These are phyloP conservation scores for Rhogogaster chlorosoma DNA, from an alignment of 2,888 invertebrate species.

Conservation along the genomic window DNA sequence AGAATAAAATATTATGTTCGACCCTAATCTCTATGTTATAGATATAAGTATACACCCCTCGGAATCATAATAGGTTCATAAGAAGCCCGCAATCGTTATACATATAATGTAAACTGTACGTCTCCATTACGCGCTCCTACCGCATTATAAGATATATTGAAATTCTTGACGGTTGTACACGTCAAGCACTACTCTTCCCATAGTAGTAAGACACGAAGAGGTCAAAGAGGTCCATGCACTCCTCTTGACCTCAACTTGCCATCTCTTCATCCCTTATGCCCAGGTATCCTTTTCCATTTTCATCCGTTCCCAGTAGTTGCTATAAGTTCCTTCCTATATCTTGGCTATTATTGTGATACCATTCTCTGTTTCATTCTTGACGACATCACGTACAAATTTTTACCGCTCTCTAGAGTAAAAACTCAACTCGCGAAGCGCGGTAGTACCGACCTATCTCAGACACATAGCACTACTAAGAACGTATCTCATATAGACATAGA, in stretches of 20 bases:
- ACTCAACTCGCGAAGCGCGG: too few relatives aligned
- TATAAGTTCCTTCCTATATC: background rate
- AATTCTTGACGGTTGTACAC: slow-evolving; percentile 35
- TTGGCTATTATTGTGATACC: background rate
- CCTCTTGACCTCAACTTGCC: slow-evolving; percentile 24
- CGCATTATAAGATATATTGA: slow-evolving; percentile 39
- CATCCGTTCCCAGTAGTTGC: background rate
- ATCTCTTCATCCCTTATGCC: background rate
- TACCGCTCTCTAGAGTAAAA: too few relatives aligned
- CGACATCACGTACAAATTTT: background rate
- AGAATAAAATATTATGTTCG: too few relatives aligned
- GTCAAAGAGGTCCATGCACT: slow-evolving; percentile 31
- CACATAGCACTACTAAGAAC: too few relatives aligned
- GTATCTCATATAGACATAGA: too few relatives aligned
- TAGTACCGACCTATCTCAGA: too few relatives aligned
- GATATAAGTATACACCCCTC: background rate
- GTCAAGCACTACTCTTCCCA: background rate
- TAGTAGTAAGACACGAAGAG: slow-evolving; percentile 22
- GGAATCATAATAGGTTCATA: slow-evolving; percentile 1
- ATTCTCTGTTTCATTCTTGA: background rate
- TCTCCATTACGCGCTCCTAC: background rate
- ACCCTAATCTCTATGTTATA: too few relatives aligned
- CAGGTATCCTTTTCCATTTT: background rate
- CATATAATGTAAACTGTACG: background rate
- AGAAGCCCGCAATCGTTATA: background rate